Evolutionary conservation across 2,888 invertebrate genomes (phyloP), one percentile per base, ranked within the genome.

Genomic region (Mythimna pallens): DNA sequence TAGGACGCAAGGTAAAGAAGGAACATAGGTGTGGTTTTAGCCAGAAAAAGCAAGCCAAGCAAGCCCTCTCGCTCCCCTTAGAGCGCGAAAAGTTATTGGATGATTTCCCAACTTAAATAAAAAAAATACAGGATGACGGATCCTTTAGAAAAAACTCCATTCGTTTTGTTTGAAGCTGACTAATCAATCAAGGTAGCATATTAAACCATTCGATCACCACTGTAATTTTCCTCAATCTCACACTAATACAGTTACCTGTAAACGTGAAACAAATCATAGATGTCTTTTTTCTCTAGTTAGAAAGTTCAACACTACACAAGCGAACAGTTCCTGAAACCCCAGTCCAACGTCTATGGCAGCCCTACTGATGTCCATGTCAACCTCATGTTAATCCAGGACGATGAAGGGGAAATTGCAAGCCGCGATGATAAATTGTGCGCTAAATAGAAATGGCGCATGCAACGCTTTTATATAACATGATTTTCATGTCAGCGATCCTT

Each of bases 401-500:
- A 86, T 88, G 85, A 88, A 86, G 83, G 87, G 82, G 78, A 88
- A 88, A 87, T 87, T 86, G 85, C 86, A 83, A 78, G 62, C 67
- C 20, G 54, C 76, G 76, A 82, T 88, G 88, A 87, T 88, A 88
- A 88, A 89, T 84, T 78, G 82, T 76, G 80, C 71, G 81, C 80
- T 84, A 85, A 88, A 88, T 87, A 88, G 84, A 87, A 89, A 84
- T 81, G 77, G 82, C 83, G 84, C 90, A 89, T 89, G 89, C 89
- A 88, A 89, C 76, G 84, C 76, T 83, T 83, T 84, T 84, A 82
- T 79, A 82, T 83, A 84, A 88, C 84, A 87, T 83, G 81, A 82
- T 80, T 84, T 85, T 81, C 84, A 82, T 87, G 89, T 86, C 76
- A 70, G 70, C 74, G 86, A 88, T 88, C 78, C 54, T 81, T 84